Evolutionary conservation across 2,888 invertebrate genomes (phyloP).

Genomic region (Acronicta alni): DNA sequence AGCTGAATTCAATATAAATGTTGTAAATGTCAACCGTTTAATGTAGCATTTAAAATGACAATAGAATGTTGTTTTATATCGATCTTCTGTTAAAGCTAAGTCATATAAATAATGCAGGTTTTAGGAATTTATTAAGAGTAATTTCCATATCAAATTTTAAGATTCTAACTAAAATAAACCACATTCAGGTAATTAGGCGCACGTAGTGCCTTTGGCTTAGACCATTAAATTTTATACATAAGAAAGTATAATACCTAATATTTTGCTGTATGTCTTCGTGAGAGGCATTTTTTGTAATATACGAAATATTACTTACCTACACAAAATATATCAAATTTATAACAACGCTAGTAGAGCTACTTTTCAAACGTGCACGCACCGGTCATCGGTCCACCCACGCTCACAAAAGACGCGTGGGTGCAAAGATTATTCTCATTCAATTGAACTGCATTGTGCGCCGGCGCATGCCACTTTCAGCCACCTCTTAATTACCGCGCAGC

Average conservation of each 20-base stretch:
- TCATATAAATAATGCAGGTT: slow-evolving; percentile 5
- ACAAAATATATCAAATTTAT: not conserved
- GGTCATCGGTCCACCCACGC: slow-evolving; percentile 88
- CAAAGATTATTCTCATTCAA: slow-evolving; percentile 90
- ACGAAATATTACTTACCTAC: not conserved
- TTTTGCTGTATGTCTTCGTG: no score
- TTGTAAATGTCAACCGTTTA: slow-evolving; percentile 37
- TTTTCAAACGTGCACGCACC: slow-evolving; percentile 57
- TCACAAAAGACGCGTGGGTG: slow-evolving; percentile 87
- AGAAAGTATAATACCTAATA: no score
- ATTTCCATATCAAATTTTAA: not conserved
- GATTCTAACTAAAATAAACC: not conserved
- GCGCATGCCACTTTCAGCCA: slow-evolving; percentile 88
- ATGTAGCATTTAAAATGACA: slow-evolving; percentile 36
- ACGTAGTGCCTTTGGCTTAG: no score
- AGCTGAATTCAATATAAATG: slow-evolving; percentile 18
- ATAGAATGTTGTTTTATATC: slow-evolving; percentile 25
- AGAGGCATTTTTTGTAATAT: not conserved
- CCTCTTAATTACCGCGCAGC: slow-evolving; percentile 89
- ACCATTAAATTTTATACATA: no score
- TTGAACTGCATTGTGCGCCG: slow-evolving; percentile 88
- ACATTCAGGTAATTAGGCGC: no score
- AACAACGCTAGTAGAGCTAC: slow-evolving; percentile 73
- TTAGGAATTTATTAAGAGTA: slow-evolving; percentile 8
- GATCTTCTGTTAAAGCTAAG: slow-evolving; percentile 18